phyloP scores from a whole-genome alignment of 64 coral and sea anemone genomes.

The Porites lutea region DNA sequence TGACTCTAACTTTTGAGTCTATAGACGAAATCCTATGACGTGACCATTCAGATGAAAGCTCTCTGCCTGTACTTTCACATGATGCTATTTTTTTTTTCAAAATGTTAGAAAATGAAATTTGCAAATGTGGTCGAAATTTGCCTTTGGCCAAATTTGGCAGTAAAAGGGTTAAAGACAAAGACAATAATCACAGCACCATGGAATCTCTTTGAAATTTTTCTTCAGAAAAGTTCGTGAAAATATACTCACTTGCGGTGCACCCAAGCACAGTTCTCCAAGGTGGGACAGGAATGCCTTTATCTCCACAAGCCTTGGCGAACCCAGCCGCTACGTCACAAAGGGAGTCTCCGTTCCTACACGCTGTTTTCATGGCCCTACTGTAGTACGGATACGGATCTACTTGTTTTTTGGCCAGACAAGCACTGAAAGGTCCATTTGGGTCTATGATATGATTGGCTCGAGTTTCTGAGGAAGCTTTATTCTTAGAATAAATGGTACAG shows the following conservation, averaged over 20 bases:
- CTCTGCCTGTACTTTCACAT: too few relatives aligned
- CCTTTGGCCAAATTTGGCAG: too few relatives aligned
- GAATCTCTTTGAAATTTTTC: not conserved
- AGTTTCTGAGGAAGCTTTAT: not conserved
- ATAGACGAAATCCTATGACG: too few relatives aligned
- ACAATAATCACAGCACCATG: too few relatives aligned
- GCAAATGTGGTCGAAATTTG: too few relatives aligned
- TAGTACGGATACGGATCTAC: not conserved
- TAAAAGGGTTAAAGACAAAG: too few relatives aligned
- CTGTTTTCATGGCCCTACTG: not conserved
- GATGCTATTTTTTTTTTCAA: too few relatives aligned
- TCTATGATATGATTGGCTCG: not conserved
- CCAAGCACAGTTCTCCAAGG: not conserved
- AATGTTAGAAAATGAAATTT: too few relatives aligned
- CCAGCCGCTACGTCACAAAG: conserved; percentile 2
- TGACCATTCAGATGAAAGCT: too few relatives aligned
- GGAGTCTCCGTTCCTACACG: not conserved
- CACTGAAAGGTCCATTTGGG: not conserved
- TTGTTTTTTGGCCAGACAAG: not conserved
- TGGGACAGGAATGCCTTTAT: not conserved
- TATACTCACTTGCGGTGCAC: conserved; percentile 4
- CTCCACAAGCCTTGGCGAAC: conserved; percentile 14
- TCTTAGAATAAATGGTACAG: not conserved
- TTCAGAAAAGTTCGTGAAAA: not conserved
- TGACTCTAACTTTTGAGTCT: too few relatives aligned